Evolutionary conservation across 2,113 vertebrate genomes (phyloP).

Genomic region (Oreotrochilus melanogaster): DNA sequence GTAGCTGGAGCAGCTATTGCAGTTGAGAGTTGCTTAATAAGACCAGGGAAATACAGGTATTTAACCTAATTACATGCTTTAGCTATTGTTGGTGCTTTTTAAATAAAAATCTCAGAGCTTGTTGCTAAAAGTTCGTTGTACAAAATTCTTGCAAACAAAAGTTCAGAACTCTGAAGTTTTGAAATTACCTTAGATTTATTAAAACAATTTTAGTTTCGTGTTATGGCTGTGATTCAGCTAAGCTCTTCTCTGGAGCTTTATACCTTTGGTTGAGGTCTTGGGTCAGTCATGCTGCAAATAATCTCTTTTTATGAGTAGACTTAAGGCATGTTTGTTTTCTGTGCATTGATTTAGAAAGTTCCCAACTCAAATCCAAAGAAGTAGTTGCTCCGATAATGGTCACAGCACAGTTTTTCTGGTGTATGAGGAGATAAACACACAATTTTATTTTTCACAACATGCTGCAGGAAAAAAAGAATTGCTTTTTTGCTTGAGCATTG

Average conservation of each 20-base stretch:
- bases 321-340: conserved; percentile 24
- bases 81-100: not conserved
- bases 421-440: not conserved
- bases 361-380: not conserved
- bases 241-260: conserved; percentile 21
- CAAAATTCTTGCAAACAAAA: not conserved
- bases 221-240: conserved; percentile 26
- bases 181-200: conserved; percentile 33
- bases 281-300: conserved; percentile 53
- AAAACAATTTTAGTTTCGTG: conserved; percentile 40
- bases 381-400: not conserved
- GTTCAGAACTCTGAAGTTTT: not conserved
- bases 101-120: not conserved
- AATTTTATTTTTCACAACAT: not conserved
- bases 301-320: conserved; percentile 31
- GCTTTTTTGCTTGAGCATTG: not conserved
- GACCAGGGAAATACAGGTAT: not conserved
- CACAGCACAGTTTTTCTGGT: not conserved
- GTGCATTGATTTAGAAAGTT: not conserved
- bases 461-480: not conserved
- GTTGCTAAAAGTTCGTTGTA: not conserved
- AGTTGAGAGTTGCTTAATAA: not conserved
- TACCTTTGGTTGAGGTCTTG: not conserved
- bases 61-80: not conserved
- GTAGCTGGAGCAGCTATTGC: not conserved